Evolutionary conservation across 2,797 vertebrate species (phyloP).

Genomic region (Eremophila alpestris): DNA sequence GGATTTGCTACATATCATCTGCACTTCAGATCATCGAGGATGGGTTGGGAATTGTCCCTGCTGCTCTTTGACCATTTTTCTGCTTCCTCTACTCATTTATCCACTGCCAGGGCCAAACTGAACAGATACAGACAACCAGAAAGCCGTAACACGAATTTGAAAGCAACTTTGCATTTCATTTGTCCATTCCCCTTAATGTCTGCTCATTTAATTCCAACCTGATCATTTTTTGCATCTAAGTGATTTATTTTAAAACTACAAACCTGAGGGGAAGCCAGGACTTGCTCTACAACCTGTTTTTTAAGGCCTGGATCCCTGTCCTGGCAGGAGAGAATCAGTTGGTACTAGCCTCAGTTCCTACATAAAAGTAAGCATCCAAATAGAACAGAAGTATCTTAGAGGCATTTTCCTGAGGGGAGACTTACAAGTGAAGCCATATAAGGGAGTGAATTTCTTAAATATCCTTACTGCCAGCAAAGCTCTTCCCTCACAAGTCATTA

Average conservation of each 20-base stretch:
- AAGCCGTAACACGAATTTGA: neutral
- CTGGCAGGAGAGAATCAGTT: neutral
- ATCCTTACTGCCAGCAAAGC: neutral
- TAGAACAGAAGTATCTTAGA: neutral
- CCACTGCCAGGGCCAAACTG: neutral
- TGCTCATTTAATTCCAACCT: neutral
- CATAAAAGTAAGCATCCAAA: neutral
- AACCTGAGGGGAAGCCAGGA: neutral
- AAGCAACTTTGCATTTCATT: neutral
- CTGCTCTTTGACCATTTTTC: neutral
- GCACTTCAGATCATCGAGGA: neutral
- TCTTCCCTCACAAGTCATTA: neutral
- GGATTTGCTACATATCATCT: neutral
- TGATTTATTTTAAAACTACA: neutral
- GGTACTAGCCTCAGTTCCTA: neutral
- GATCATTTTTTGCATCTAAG: neutral
- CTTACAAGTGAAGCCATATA: neutral
- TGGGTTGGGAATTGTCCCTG: neutral
- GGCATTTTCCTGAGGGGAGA: neutral
- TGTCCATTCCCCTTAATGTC: neutral
- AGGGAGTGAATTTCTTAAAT: conserved; percentile 31
- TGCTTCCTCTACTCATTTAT: neutral
- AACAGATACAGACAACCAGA: neutral
- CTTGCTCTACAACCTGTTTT: neutral
- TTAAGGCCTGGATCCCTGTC: neutral